Conservation (phyloP, 2,888 invertebrate species). For the Acleris holmiana region DNA sequence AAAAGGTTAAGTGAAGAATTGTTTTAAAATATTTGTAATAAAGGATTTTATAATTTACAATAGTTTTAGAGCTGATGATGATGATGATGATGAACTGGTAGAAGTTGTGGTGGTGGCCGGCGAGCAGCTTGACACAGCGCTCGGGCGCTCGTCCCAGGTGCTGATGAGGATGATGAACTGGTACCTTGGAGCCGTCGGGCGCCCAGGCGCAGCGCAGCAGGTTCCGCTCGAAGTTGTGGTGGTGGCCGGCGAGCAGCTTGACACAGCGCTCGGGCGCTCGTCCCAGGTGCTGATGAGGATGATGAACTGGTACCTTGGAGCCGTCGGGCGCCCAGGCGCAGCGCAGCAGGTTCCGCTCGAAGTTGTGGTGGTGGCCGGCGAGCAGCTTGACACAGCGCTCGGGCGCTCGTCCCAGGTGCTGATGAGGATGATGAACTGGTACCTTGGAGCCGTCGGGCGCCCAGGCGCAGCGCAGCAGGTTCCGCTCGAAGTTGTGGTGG, state of each 20-base stretch:
- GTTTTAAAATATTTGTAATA: too few relatives aligned
- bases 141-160: constrained; percentile 98
- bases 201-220: constrained; percentile 97
- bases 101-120: constrained; percentile 98
- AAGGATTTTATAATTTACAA: too few relatives aligned
- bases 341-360: constrained; percentile 97
- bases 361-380: constrained; percentile 97
- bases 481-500: constrained; percentile 99
- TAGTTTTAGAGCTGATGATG: too few relatives aligned
- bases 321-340: constrained; percentile 98
- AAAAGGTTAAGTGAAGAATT: too few relatives aligned
- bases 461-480: constrained; percentile 97
- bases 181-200: constrained; percentile 94
- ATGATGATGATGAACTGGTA: too few relatives aligned
- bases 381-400: constrained; percentile 97
- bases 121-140: constrained; percentile 95
- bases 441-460: constrained; percentile 96
- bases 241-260: constrained; percentile 95
- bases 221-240: constrained; percentile 99
- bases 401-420: constrained; percentile 97
- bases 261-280: constrained; percentile 96
- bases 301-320: constrained; percentile 86
- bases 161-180: constrained; percentile 56
- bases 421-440: not conserved
- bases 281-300: constrained; percentile 92